Evolutionary conservation across 2,113 vertebrate genomes (phyloP).

Genomic region (Merops nubicus): DNA sequence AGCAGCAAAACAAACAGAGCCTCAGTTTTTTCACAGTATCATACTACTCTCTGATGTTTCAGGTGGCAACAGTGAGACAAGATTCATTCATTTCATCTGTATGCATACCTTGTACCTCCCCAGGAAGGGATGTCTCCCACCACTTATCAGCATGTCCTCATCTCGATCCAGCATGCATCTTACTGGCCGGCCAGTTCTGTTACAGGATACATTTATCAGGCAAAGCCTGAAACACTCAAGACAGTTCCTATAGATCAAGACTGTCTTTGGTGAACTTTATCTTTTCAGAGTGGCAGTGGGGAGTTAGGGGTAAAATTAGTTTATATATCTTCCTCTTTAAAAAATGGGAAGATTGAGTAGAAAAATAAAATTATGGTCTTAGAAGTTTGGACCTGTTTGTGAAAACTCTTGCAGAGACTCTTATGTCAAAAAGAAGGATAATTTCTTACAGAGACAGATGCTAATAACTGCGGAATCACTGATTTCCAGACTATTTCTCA

Average conservation of each 20-base stretch:
- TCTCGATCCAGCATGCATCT: slow-evolving; percentile 95
- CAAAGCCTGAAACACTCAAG: not conserved
- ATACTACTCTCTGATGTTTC: not conserved
- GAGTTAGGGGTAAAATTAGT: not conserved
- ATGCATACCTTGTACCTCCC: slow-evolving; percentile 88
- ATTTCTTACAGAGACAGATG: not conserved
- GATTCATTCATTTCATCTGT: not conserved
- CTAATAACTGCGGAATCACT: not conserved
- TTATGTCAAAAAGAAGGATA: not conserved
- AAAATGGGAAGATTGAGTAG: not conserved
- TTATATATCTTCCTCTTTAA: not conserved
- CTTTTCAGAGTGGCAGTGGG: not conserved
- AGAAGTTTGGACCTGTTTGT: not conserved
- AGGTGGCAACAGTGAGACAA: not conserved
- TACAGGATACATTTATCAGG: not conserved
- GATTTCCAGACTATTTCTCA: not conserved
- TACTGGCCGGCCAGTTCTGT: slow-evolving; percentile 84
- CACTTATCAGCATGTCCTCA: slow-evolving; percentile 94
- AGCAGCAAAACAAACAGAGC: not conserved
- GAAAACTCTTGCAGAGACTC: not conserved
- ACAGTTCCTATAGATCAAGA: not conserved
- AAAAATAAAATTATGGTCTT: not conserved
- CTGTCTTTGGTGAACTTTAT: not conserved
- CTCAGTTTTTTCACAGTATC: not conserved
- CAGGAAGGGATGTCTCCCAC: slow-evolving; percentile 92